Evolutionary conservation across 2,113 vertebrate genomes (phyloP).

Genomic region (Seriola rivoliana): DNA sequence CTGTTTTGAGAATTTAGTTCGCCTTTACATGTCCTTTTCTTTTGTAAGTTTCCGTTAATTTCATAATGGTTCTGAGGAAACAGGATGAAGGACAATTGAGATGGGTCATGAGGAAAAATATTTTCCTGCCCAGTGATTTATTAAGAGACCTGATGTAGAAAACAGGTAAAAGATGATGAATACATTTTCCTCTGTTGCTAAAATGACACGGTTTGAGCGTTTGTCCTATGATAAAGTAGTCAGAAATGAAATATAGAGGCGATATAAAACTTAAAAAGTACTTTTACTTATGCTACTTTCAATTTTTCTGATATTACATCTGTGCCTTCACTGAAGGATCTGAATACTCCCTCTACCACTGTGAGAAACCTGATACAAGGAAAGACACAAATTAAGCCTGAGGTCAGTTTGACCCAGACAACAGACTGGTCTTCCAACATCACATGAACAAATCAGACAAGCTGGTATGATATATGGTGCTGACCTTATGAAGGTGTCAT

Average conservation of each 20-base stretch:
- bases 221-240: background rate
- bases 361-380: conserved; percentile 6
- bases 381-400: background rate
- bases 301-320: background rate
- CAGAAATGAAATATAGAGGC: background rate
- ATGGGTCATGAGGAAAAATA: background rate
- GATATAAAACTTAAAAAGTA: background rate
- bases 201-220: background rate
- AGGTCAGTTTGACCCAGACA: background rate
- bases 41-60: background rate
- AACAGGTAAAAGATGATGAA: background rate
- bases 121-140: background rate
- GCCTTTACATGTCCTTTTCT: background rate
- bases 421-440: background rate
- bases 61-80: background rate
- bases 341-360: background rate
- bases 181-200: background rate
- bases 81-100: background rate
- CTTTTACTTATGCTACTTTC: background rate
- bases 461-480: conserved; percentile 5
- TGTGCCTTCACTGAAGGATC: background rate
- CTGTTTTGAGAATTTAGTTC: background rate
- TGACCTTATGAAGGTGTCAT: conserved; percentile 34
- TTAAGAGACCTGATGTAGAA: background rate
- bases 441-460: conserved; percentile 9